Evolutionary conservation across 2,797 vertebrate genomes (phyloP), one percentile per base, ranked within the genome.

Genomic region (Morelia viridis): DNA sequence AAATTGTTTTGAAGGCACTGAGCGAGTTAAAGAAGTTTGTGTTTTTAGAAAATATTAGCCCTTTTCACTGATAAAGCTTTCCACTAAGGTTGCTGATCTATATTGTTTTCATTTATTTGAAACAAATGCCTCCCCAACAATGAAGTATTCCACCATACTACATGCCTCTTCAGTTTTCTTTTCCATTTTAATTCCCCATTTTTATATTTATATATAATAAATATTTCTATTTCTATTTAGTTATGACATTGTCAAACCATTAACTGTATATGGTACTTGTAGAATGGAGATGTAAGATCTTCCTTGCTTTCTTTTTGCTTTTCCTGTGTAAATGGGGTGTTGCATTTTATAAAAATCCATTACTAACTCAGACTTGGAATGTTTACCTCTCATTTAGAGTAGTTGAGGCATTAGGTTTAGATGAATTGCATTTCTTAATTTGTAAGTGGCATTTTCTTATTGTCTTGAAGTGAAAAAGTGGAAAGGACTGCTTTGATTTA

Each of bases 1-100:
- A 94, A 93, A 90, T 90, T 62, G 93, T 96, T 94, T 94, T 87
- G 50, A 89, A 90, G 90, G 88, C 65, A 88, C 68, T 28, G 15
- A 56, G 62, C 86, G 90, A 61, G 31, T 76, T 61, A 90, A 12
- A n/a, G 87, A 26, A 89, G 86, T 88, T 50, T 3, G 9, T 17
- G 17, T 86, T 35, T 71, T 26, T 64, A 10, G 17, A 11, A 35
- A n/a, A 61, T 71, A 0, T 4, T 68, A 57, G 60, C 3, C 17
- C 17, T 13, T 4, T 4, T 24, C 5, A 3, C 60, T 57, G 71
- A 15, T 53, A 31, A 0, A 91, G 64, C 26, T 65, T 8, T 64
- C 19, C 50, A 0, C 12, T 2, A 0, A 22, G 24, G 26, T 65
- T 84, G 1, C 68, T 83, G 6, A 31, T 46, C 28, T 56, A 9